Base-by-base conservation (phyloP, 2,113 vertebrate species). In the Seriola quinqueradiata region DNA sequence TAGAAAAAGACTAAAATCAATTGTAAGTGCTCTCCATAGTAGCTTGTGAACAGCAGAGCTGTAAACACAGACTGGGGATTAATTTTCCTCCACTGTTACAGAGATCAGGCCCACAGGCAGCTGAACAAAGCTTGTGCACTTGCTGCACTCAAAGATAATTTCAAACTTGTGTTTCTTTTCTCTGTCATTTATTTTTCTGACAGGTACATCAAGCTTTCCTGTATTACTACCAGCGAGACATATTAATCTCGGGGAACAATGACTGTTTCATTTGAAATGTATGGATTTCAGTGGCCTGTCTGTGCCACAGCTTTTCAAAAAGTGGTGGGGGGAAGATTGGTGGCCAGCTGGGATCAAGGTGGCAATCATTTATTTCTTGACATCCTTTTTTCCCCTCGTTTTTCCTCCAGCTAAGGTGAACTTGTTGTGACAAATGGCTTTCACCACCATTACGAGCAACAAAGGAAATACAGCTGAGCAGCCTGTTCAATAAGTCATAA, bases 331-430 rank as follows among this genome's bases (percentile, higher is more conserved):
- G 48, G 48, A 69, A 81, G 79, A 87, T 84, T 70, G 76, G 83
- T 76, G 82, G 74, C 77, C 84, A 73, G 74, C 74, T 85, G 87
- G 71, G 81, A 82, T 89, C 75, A 63, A 84, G 78, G 78, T 69
- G 69, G 84, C 61, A 70, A 87, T 92, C 87, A 72, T 82, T 90
- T 84, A 84, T 89, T 81, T 86, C 77, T 23, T 73, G 75, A 90
- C 76, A 10, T 86, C 38, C 21, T 65, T 68, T 63, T 66, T 86
- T 71, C 50, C 50, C 19, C 40, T 52, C 12, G 19, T 52, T 52
- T 52, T 52, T n/a, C 38, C 19, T 64, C 68, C 60, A 69, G 77
- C 54, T 16, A 70, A 72, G 77, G 77, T 55, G 78, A 84, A 75
- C 48, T 32, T 76, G 59, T 65, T 50, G 42, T 89, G 86, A 92